A percentile compares a stretch with the other conserved stretches of the same genome.
Evolutionary conservation across 2,888 invertebrate genomes (phyloP).

Genomic region (Himalopsyche kuldschensis): DNA sequence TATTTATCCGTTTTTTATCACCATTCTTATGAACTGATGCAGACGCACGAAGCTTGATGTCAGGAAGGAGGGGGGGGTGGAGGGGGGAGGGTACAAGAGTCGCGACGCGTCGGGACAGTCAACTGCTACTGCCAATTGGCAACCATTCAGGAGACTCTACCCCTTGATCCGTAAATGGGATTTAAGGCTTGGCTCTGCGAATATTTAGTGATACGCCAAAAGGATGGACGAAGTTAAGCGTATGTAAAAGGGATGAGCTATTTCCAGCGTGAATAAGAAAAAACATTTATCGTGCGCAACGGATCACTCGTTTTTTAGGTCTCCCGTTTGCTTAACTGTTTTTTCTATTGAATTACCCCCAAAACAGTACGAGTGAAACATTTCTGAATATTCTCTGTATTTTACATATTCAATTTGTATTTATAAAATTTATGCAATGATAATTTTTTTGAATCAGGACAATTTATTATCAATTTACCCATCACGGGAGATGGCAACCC

Average conservation of each 20-base stretch:
- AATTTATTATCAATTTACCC: too few relatives aligned
- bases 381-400: too few relatives aligned
- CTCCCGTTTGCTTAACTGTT: not conserved
- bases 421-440: too few relatives aligned
- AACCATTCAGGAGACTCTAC: conserved; percentile 20
- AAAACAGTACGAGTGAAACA: too few relatives aligned
- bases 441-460: too few relatives aligned
- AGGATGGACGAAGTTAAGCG: not conserved
- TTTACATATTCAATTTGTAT: too few relatives aligned
- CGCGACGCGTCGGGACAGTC: conserved; percentile 3
- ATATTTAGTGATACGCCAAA: conserved; percentile 8
- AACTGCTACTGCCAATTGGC: conserved; percentile 24
- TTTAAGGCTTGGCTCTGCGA: conserved; percentile 15
- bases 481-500: too few relatives aligned
- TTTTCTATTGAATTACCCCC: not conserved
- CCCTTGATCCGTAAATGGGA: conserved; percentile 21
- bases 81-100: not conserved
- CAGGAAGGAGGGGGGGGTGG: too few relatives aligned
- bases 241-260: not conserved
- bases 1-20: too few relatives aligned
- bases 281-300: not conserved
- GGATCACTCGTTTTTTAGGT: not conserved
- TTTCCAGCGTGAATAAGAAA: not conserved
- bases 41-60: too few relatives aligned
- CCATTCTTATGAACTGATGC: too few relatives aligned